phyloP scores from a whole-genome alignment of 1,140 invertebrate genomes.

The Lepidurus couesii region DNA sequence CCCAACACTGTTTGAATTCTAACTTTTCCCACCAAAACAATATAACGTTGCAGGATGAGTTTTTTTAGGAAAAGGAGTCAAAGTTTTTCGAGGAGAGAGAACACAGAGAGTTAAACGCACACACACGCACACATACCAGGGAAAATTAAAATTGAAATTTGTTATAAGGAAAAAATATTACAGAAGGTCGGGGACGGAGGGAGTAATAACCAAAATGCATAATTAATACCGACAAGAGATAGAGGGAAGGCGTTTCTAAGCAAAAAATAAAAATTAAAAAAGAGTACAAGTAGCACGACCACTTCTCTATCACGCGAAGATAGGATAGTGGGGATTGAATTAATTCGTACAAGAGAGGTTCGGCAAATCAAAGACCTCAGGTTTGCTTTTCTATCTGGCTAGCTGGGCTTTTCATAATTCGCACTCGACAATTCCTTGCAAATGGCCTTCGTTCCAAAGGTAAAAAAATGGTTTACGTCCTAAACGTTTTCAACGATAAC shows the following conservation, averaged over 20 bases:
- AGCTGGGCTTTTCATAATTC: not conserved
- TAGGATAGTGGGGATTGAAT: not conserved
- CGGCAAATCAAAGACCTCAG: conserved; percentile 6
- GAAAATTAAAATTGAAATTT: not conserved
- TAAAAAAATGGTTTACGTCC: not conserved
- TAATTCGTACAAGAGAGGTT: conserved; percentile 22
- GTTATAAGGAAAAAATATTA: not conserved
- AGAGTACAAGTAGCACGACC: not conserved
- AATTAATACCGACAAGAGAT: not conserved
- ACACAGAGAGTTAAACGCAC: not conserved
- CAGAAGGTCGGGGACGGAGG: not conserved
- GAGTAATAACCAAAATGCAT: conserved; percentile 9
- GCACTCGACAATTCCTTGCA: not conserved
- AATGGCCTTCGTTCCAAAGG: not conserved
- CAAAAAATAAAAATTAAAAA: not conserved
- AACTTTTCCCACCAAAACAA: not conserved
- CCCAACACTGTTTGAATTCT: not conserved
- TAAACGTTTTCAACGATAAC: not conserved
- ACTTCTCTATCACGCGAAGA: not conserved
- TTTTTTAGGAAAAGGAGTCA: not conserved
- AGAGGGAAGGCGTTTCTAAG: conserved; percentile 2
- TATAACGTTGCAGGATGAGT: not conserved
- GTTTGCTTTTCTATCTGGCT: not conserved
- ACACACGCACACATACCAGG: not conserved
- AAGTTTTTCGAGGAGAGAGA: not conserved